Evolutionary conservation across 2,888 invertebrate genomes (phyloP).

Genomic region (Aricia artaxerxes): DNA sequence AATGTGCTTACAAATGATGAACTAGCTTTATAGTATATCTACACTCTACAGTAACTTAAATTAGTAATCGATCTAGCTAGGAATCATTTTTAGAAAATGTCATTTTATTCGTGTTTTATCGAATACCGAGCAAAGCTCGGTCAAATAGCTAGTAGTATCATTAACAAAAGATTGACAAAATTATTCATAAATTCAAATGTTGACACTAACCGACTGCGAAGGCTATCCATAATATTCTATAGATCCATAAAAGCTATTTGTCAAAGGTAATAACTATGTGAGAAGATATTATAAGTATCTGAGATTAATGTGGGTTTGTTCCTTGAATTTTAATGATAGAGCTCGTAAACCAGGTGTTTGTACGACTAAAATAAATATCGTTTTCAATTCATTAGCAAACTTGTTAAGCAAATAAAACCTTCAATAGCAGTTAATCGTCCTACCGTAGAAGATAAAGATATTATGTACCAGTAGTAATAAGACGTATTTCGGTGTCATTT

Average conservation of each 20-base stretch:
- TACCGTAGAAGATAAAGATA: neutral
- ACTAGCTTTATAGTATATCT: too few species aligned
- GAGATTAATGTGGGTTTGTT: slow-evolving; percentile 16
- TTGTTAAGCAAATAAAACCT: slow-evolving; percentile 5
- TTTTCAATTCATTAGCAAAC: neutral
- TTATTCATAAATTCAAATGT: neutral
- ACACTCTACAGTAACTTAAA: too few species aligned
- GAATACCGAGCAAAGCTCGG: too few species aligned
- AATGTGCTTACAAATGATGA: too few species aligned
- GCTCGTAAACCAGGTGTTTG: slow-evolving; percentile 10
- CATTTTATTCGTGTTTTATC: too few species aligned
- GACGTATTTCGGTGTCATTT: neutral
- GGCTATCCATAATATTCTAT: slow-evolving; percentile 10
- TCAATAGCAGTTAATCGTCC: neutral
- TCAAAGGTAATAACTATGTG: slow-evolving; percentile 9
- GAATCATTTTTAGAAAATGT: too few species aligned
- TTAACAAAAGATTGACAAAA: neutral
- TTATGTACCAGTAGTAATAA: too few species aligned
- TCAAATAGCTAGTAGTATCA: too few species aligned
- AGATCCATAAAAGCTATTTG: slow-evolving; percentile 7
- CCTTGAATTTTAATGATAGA: slow-evolving; percentile 7
- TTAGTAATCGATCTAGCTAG: too few species aligned
- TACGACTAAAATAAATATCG: neutral
- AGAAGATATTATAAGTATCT: slow-evolving; percentile 8
- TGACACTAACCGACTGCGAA: neutral